A percentile compares a stretch with the other conserved stretches of the same genome.
These are phyloP conservation scores for Rhinogobio ventralis DNA, from an alignment of 2,797 vertebrate genomes.

Conservation along the genomic window DNA sequence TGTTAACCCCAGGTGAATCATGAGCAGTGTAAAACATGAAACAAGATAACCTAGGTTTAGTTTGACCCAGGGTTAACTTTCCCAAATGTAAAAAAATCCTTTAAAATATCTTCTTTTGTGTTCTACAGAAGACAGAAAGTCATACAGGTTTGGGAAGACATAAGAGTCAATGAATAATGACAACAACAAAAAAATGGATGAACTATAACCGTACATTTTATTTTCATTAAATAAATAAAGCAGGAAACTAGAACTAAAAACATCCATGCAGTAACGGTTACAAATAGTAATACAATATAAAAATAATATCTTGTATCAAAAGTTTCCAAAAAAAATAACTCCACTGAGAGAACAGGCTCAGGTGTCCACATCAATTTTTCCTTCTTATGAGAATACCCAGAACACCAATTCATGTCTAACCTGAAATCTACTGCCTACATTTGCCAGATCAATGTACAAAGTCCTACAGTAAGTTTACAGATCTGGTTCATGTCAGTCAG, in stretches of 20 bases:
- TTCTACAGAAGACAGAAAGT: background rate
- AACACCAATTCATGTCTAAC: background rate
- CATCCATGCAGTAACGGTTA: background rate
- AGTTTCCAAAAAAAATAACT: background rate
- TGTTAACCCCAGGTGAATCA: no score
- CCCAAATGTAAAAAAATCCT: background rate
- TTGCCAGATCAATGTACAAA: constrained; percentile 17
- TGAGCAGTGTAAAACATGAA: background rate
- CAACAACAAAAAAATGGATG: background rate
- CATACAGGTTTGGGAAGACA: background rate
- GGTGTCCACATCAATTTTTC: background rate
- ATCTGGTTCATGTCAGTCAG: background rate
- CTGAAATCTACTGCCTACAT: background rate
- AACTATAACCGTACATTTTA: background rate
- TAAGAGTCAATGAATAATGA: background rate
- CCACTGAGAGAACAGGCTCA: background rate
- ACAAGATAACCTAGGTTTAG: background rate
- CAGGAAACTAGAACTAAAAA: background rate
- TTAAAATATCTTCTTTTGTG: background rate
- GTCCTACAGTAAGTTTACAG: constrained; percentile 11
- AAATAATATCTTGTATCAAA: background rate
- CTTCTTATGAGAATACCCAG: background rate
- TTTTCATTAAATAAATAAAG: background rate
- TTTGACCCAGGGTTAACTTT: background rate
- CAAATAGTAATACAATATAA: background rate